Evolutionary conservation across 2,888 invertebrate species (phyloP).

Genomic region (Malthinus flaveolus): DNA sequence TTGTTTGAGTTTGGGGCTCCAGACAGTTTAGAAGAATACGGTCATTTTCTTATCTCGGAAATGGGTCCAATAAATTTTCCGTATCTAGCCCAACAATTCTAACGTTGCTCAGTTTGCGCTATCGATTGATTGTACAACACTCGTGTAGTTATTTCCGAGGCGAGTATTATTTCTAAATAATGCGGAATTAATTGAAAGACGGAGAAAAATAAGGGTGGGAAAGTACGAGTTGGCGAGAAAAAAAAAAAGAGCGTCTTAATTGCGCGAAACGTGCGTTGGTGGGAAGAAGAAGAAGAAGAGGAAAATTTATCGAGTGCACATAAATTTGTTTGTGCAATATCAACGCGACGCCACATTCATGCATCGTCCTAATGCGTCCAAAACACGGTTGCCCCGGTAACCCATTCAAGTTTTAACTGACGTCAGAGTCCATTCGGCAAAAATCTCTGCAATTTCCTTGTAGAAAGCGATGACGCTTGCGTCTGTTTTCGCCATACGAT

Average conservation of each 20-base stretch:
- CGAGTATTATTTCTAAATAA: too few species aligned
- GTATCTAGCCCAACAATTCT: too few species aligned
- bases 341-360: slow-evolving; percentile 25
- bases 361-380: slow-evolving; percentile 35
- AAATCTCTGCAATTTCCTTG: slow-evolving; percentile 43
- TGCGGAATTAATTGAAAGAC: too few species aligned
- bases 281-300: slow-evolving; percentile 9
- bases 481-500: slow-evolving; percentile 31
- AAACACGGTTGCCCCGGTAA: slow-evolving; percentile 44
- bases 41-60: too few species aligned
- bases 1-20: too few species aligned
- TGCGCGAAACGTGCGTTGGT: neutral
- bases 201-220: too few species aligned
- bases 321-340: slow-evolving; percentile 25
- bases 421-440: slow-evolving; percentile 45
- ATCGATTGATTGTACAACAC: too few species aligned
- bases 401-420: slow-evolving; percentile 45
- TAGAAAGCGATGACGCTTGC: slow-evolving; percentile 41
- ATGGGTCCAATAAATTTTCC: too few species aligned
- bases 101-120: too few species aligned
- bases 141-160: too few species aligned
- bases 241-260: neutral
- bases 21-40: too few species aligned
- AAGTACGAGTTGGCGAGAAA: neutral
- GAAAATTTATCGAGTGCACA: slow-evolving; percentile 10